Evolutionary conservation across 2,888 invertebrate genomes (phyloP), one percentile per base, ranked within the genome.

Genomic region (Lasiommata megera): DNA sequence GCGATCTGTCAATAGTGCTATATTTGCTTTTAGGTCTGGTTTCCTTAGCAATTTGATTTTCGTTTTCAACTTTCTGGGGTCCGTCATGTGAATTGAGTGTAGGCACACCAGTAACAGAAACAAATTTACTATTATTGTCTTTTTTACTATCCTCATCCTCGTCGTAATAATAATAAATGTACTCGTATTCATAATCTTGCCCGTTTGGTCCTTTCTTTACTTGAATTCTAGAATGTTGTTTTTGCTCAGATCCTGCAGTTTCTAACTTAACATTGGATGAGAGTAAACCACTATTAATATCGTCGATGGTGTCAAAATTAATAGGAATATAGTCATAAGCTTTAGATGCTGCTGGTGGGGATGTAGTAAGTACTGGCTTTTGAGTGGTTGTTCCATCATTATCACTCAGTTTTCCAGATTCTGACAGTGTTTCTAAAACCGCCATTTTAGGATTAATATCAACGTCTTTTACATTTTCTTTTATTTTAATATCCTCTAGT

Each of bases 111-210:
- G 80, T 74, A 12, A 58, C 57, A 54, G 60, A 58, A 38, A 69
- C 28, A 34, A 74, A 72, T 18, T 82, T 79, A 44, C 80, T 80
- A 41, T 80, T 78, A 28, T 73, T 73, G 9, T 82, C 80, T 61
- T 91, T 92, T 63, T 85, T 84, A 18, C 63, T 66, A 47, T 93
- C 93, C 16, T 95, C 95, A 3, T 96, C 96, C 65, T 96, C 96
- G 69, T 97, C 96, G 69, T 96, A 96, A 71, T 97, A 97, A 75
- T 97, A 97, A 74, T 97, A 97, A 23, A 97, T 95, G 75, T 97
- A 97, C 77, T 97, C 97, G 74, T 97, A 97, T 79, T 97, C 97
- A 74, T 97, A 97, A 74, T 97, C 97, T 79, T 96, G 95, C 1
- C 97, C 97, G 72, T 97, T 96, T 1, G 96, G 96, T 11, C 96